phyloP scores from a whole-genome alignment of 92 coral and sea anemone genomes.

The Metridium senile region DNA sequence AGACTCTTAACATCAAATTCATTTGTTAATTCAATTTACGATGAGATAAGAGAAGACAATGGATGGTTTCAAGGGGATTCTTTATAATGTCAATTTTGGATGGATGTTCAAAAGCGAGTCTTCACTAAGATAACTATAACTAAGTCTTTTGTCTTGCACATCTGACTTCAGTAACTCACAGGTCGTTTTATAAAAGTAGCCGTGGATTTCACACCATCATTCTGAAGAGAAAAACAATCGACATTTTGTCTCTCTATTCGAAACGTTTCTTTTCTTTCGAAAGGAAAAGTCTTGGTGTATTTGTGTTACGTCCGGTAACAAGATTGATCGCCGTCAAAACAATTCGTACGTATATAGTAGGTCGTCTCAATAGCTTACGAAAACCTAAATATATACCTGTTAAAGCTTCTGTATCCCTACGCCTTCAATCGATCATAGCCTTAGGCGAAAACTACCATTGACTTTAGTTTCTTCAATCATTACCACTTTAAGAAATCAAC shows the following conservation, averaged over 20 bases:
- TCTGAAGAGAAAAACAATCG: not conserved
- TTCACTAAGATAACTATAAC: no score
- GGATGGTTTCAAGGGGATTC: no score
- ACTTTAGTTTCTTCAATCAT: not conserved
- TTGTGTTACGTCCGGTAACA: no score
- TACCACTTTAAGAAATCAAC: not conserved
- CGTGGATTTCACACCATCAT: not conserved
- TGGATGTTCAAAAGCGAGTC: no score
- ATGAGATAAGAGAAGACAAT: constrained; percentile 17
- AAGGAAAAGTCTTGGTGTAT: no score
- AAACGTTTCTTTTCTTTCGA: no score
- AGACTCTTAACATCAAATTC: not conserved
- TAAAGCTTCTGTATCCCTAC: no score
- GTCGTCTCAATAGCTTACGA: no score
- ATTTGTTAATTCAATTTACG: constrained; percentile 10
- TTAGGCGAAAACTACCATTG: not conserved
- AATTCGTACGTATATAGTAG: no score
- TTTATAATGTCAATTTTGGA: no score
- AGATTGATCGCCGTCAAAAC: no score
- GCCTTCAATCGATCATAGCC: not conserved
- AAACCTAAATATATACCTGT: no score
- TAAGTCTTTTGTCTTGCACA: not conserved
- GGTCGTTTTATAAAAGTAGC: not conserved
- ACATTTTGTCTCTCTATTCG: not conserved
- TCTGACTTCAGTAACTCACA: not conserved